Conservation (phyloP, 2,113 vertebrate species). For the Typhlomys cinereus region DNA sequence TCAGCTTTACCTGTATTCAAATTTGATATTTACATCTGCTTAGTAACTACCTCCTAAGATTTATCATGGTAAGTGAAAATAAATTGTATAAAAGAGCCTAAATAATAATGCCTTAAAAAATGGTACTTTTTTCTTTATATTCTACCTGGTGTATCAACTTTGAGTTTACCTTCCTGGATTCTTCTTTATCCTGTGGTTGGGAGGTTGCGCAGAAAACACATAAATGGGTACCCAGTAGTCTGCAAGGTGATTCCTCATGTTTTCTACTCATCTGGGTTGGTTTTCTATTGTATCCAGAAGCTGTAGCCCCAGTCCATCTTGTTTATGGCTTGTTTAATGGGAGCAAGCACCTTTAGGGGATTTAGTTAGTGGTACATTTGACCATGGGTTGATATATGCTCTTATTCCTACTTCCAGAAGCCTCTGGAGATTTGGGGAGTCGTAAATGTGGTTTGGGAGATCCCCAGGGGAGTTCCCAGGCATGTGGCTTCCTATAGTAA, state of each 20-base stretch:
- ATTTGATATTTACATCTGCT: conserved; percentile 1
- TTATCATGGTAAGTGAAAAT: conserved; percentile 43
- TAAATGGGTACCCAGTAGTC: not conserved
- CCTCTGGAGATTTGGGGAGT: not conserved
- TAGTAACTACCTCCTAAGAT: conserved; percentile 5
- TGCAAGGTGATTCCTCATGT: not conserved
- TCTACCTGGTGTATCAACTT: not conserved
- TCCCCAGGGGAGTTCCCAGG: not conserved
- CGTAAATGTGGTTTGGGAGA: conserved; percentile 5
- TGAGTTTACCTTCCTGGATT: conserved; percentile 20
- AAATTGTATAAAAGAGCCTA: not conserved
- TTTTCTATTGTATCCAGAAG: not conserved
- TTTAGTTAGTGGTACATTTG: not conserved
- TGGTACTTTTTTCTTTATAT: conserved; percentile 37
- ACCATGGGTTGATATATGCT: not conserved
- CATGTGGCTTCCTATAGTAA: not conserved
- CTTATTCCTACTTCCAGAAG: not conserved
- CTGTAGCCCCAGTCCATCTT: not conserved
- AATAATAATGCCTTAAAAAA: too few species aligned
- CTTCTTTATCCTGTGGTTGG: not conserved
- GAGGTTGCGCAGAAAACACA: not conserved
- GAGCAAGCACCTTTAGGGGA: not conserved
- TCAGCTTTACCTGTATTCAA: conserved; percentile 17
- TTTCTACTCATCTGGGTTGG: not conserved
- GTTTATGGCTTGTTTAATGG: not conserved